Percentiles rank a stretch among this genome's conserved stretches.
These are phyloP conservation scores for Noctua fimbriata DNA, from an alignment of 2,888 invertebrate species.

Conservation along the genomic window DNA sequence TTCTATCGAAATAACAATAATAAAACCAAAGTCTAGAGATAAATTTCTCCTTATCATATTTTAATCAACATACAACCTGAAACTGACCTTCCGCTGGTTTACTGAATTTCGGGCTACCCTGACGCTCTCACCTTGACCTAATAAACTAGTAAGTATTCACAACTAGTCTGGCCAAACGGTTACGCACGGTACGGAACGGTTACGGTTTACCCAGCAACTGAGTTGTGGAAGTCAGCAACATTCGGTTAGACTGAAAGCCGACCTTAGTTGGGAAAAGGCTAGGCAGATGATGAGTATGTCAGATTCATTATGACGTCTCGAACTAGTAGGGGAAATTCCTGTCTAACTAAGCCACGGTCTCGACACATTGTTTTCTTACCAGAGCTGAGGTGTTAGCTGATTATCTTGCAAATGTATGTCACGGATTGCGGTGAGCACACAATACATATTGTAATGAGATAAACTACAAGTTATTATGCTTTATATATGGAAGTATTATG, in stretches of 20 bases:
- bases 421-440: conserved; percentile 37
- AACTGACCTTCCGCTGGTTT: no score
- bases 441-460: conserved; percentile 40
- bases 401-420: conserved; percentile 58
- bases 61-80: no score
- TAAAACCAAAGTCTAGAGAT: no score
- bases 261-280: neutral
- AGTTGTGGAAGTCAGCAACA: neutral
- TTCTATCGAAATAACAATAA: no score
- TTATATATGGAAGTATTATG: neutral
- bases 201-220: no score
- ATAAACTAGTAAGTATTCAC: no score
- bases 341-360: neutral
- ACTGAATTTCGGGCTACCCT: no score
- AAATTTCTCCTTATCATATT: no score
- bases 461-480: conserved; percentile 24
- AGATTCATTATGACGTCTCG: neutral
- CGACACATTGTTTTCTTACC: conserved; percentile 3
- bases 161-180: neutral
- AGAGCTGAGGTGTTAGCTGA: conserved; percentile 10
- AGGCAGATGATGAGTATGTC: neutral
- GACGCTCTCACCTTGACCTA: no score
- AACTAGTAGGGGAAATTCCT: conserved; percentile 5
- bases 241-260: neutral
- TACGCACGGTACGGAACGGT: no score